These are phyloP conservation scores for Aptenodytes patagonicus DNA, from an alignment of 2,113 vertebrate species.

Conservation along the genomic window DNA sequence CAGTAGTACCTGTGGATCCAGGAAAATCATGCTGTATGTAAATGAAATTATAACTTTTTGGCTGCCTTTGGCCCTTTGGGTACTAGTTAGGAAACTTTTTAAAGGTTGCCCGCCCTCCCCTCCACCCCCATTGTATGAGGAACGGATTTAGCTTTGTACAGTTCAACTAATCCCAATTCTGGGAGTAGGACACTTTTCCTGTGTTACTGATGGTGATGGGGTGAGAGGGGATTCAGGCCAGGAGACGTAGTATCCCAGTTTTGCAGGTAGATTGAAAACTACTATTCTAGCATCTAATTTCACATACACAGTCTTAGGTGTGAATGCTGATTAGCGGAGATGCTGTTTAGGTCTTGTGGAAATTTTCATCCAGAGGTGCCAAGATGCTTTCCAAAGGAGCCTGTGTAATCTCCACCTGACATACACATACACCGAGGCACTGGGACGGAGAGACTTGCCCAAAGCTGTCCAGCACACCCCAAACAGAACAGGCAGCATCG, in stretches of 20 bases:
- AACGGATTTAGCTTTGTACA: neutral
- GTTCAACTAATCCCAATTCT: neutral
- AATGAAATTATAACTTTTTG: fast-evolving
- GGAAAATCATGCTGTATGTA: neutral
- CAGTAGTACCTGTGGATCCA: neutral
- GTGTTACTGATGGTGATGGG: neutral
- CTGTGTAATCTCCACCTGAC: neutral
- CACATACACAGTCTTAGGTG: neutral
- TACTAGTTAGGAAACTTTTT: neutral
- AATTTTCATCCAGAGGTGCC: neutral
- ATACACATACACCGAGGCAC: neutral
- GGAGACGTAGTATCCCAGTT: neutral
- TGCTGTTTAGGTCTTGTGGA: neutral
- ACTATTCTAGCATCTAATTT: neutral
- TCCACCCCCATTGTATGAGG: fast-evolving
- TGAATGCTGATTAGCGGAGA: neutral
- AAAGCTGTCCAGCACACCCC: neutral
- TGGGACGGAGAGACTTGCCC: neutral
- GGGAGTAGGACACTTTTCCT: neutral
- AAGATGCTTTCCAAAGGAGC: neutral
- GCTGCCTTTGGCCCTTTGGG: neutral
- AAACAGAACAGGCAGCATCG: neutral
- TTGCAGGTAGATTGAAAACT: neutral
- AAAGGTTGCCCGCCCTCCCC: fast-evolving
- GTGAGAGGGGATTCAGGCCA: neutral